Evolutionary conservation across 2,797 vertebrate species (phyloP).

Genomic region (Enteromius unitaeniatus): DNA sequence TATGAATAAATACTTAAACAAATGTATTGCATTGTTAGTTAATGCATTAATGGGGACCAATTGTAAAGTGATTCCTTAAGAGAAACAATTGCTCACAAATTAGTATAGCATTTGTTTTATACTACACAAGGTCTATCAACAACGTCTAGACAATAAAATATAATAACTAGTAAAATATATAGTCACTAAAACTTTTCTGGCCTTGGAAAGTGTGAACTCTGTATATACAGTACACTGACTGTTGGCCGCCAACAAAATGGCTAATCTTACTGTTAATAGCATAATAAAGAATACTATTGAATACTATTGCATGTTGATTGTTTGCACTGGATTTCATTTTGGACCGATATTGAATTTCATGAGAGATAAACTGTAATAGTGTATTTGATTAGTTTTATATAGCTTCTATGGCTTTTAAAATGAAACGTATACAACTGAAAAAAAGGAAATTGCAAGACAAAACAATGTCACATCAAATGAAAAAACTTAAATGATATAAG

Average conservation of each 20-base stretch:
- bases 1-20: background rate
- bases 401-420: background rate
- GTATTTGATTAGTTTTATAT: background rate
- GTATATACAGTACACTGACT: background rate
- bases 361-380: background rate
- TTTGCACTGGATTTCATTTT: background rate
- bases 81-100: background rate
- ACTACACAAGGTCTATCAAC: background rate
- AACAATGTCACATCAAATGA: background rate
- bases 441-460: background rate
- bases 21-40: background rate
- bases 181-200: background rate
- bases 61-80: background rate
- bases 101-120: background rate
- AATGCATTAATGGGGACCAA: background rate
- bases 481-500: conserved; percentile 6
- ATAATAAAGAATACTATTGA: background rate
- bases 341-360: background rate
- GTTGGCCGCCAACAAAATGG: background rate
- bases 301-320: background rate
- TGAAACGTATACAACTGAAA: background rate
- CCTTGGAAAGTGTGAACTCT: background rate
- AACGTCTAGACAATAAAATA: background rate
- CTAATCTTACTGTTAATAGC: background rate
- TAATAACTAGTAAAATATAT: background rate